Base-by-base conservation (phyloP, 2,113 vertebrate species). In the Phalacrocorax pelagicus region DNA sequence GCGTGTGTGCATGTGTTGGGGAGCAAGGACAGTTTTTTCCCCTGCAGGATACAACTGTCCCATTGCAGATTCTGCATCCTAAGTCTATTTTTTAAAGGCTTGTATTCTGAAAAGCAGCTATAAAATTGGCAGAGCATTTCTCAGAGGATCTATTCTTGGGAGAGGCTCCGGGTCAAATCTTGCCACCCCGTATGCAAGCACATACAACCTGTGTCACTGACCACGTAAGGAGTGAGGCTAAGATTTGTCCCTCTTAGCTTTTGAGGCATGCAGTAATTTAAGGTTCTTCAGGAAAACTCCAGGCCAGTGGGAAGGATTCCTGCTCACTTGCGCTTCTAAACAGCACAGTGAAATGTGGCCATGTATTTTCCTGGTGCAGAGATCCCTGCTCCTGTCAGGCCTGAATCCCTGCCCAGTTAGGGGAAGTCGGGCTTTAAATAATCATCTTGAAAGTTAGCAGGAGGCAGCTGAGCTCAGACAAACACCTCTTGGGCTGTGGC, bases 331-430 rank as follows among this genome's bases (percentile, higher is more conserved):
- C 0, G 0, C 61, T 79, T 69, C 78, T 84, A 5, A 58, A 55
- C 69, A 61, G 67, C 0, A 0, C 11, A 9, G 61, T 30, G 58
- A 40, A 67, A 9, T 1, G 3, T 30, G 44, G 36, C 58, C 0
- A 0, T 51, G 9, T 49, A 5, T 73, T 88, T 84, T 54, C 63
- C 80, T 34, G 20, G 36, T 47, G 42, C 61, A 85, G 90, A 82
- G 62, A 62, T 55, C 30, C 19, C 54, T 34, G 27, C 34, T 70
- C 29, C 61, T 32, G 23, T 23, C n/a, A 63, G 67, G 63, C 58
- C 30, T 0, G 0, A 73, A 27, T 55, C 32, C 59, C 29, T 59
- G 55, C 52, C 18, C 20, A 1, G 0, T 34, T 49, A 8, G 38
- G 69, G 69, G 40, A 75, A 24, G 26, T 6, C 0, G 1, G 67